phyloP scores from a whole-genome alignment of 64 coral and sea anemone genomes.

The Montipora sp. region DNA sequence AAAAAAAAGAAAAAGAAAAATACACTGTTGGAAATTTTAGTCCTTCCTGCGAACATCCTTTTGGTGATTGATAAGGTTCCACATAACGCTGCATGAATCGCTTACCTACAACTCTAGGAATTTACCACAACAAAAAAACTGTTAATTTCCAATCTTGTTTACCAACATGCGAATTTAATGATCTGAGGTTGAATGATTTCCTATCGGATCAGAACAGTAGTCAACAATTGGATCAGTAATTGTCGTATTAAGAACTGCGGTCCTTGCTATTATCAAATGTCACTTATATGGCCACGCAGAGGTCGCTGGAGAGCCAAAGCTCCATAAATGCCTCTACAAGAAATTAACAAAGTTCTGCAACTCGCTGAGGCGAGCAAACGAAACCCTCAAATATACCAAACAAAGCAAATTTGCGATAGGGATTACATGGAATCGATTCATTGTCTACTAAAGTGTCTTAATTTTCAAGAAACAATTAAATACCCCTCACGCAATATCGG shows the following conservation, averaged over 20 bases:
- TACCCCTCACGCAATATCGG: background rate
- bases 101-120: slow-evolving; percentile 12
- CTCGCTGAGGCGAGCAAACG: background rate
- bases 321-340: background rate
- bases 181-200: background rate
- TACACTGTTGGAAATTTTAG: background rate
- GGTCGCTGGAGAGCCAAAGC: background rate
- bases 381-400: background rate
- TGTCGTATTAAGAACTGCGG: slow-evolving; percentile 36
- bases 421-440: background rate
- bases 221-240: slow-evolving; percentile 8
- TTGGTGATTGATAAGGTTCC: slow-evolving; percentile 18
- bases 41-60: slow-evolving; percentile 36
- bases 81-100: background rate
- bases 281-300: background rate
- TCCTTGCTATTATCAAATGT: slow-evolving; percentile 39
- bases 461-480: background rate
- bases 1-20: background rate
- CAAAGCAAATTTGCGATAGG: background rate
- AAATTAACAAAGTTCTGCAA: background rate
- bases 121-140: background rate
- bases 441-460: background rate
- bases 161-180: background rate
- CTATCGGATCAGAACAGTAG: background rate
- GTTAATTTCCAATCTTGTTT: background rate